Conservation (phyloP, 2,888 invertebrate genomes). For the Piscicola geometra region DNA sequence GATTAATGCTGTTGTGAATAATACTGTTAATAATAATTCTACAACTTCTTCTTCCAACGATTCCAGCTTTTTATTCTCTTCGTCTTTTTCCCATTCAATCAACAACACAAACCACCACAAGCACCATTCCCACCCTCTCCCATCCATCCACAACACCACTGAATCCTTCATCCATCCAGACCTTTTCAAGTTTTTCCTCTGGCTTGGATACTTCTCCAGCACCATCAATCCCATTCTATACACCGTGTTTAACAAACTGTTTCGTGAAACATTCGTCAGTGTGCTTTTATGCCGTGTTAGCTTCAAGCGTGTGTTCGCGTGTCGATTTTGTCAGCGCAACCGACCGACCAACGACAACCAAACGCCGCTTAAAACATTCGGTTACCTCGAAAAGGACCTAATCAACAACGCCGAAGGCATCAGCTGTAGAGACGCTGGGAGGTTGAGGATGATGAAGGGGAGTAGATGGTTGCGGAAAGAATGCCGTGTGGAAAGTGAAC, state of each 20-base stretch:
- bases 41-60: not conserved
- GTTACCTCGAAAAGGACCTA: conserved; percentile 23
- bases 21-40: no score
- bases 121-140: no score
- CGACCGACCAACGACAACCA: not conserved
- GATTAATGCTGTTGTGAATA: no score
- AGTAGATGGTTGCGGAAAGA: no score
- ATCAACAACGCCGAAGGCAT: conserved; percentile 30
- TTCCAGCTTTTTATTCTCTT: not conserved
- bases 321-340: not conserved
- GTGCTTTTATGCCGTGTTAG: conserved; percentile 11
- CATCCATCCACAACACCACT: not conserved
- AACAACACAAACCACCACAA: not conserved
- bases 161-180: not conserved
- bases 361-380: not conserved
- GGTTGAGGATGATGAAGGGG: not conserved
- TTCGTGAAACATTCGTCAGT: conserved; percentile 22
- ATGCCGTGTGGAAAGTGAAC: no score
- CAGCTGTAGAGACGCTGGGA: not conserved
- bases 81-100: not conserved
- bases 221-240: conserved; percentile 30
- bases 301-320: not conserved
- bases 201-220: conserved; percentile 29
- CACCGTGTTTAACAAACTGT: conserved; percentile 29
- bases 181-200: conserved; percentile 18